These are phyloP conservation scores for Pteropus rufus DNA, from an alignment of 2,797 vertebrate genomes.

Conservation along the genomic window DNA sequence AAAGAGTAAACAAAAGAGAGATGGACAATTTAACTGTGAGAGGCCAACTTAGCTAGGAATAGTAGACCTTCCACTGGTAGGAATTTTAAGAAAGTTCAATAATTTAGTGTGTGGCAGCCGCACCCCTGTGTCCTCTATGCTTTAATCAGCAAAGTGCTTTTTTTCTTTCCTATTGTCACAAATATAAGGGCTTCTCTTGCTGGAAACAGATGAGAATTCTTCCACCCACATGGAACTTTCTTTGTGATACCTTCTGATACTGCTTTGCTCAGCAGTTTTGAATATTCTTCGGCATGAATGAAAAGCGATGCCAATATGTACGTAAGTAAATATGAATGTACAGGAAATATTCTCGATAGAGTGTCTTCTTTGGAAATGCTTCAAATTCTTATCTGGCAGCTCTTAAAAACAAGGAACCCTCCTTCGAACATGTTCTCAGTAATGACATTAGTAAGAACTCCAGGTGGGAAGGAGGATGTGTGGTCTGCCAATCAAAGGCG, in stretches of 20 bases:
- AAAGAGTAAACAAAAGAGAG: neutral
- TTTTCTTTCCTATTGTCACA: neutral
- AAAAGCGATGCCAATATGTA: neutral
- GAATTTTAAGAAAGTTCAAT: neutral
- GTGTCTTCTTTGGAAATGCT: neutral
- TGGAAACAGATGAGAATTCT: neutral
- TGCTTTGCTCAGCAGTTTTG: neutral
- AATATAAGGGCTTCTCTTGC: neutral
- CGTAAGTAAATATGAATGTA: neutral
- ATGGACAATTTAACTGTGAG: neutral
- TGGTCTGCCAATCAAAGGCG: rapidly evolving
- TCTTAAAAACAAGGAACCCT: neutral
- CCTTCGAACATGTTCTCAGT: neutral
- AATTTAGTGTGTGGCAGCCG: neutral
- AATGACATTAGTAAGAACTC: neutral
- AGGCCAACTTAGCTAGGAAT: neutral
- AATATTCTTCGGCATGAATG: neutral
- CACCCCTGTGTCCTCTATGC: neutral
- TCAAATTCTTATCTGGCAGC: neutral
- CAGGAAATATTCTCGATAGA: neutral
- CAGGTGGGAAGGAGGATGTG: rapidly evolving
- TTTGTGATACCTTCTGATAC: neutral
- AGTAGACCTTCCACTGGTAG: too few relatives aligned
- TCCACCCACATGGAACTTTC: rapidly evolving
- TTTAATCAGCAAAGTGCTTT: neutral